These are phyloP conservation scores for Doris montereyensis DNA, from an alignment of 2,888 invertebrate genomes.

Conservation along the genomic window DNA sequence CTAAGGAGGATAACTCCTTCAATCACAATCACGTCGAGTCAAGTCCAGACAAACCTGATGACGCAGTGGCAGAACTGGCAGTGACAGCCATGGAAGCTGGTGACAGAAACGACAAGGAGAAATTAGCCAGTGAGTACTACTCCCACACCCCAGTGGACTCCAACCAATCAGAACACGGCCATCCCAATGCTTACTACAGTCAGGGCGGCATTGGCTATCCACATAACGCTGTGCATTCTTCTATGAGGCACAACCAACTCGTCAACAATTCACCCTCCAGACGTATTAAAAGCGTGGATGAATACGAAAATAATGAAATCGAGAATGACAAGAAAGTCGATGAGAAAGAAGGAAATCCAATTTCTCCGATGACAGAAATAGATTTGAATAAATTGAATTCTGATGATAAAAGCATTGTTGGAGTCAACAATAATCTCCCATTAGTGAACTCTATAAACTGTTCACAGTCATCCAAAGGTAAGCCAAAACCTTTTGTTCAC, in stretches of 20 bases:
- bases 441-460: constrained; percentile 23
- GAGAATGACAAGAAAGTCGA: no score
- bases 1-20: neutral
- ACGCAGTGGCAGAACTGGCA: neutral
- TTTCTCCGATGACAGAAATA: no score
- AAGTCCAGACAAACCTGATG: neutral
- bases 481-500: constrained; percentile 49
- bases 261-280: no score
- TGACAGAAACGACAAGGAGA: neutral
- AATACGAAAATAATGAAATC: no score
- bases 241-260: no score
- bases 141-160: constrained; percentile 61
- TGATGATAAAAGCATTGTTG: constrained; percentile 27
- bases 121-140: constrained; percentile 41
- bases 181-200: constrained; percentile 61
- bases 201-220: constrained; percentile 65
- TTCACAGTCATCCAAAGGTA: neutral
- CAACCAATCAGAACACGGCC: constrained; percentile 61
- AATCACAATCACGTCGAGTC: neutral
- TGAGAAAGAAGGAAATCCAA: neutral
- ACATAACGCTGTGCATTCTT: constrained; percentile 57
- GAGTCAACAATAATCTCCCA: constrained; percentile 30
- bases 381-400: no score
- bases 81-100: neutral
- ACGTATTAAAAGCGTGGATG: no score